A percentile compares a stretch with the other conserved stretches of the same genome.
phyloP scores from a whole-genome alignment of 2,797 vertebrate species.

The Clarias laeviceps region DNA sequence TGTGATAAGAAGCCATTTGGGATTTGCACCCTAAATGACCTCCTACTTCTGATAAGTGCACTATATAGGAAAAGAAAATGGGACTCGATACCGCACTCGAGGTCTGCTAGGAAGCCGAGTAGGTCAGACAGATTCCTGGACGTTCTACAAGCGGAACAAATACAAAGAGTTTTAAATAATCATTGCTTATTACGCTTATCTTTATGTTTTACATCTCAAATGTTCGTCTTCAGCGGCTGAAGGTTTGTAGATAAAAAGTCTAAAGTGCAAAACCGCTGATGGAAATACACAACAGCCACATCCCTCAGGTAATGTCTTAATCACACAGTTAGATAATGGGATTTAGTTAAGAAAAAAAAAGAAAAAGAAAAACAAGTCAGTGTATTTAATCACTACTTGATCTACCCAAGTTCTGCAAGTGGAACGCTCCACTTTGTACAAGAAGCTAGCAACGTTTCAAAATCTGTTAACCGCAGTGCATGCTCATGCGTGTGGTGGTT shows the following conservation, averaged over 20 bases:
- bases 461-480: not conserved
- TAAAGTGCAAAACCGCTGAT: slow-evolving; percentile 35
- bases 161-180: not conserved
- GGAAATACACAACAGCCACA: slow-evolving; percentile 3
- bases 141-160: slow-evolving; percentile 3
- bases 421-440: slow-evolving; percentile 6
- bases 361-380: not conserved
- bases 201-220: not conserved
- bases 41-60: not conserved
- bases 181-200: slow-evolving; percentile 21
- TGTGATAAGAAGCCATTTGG: not conserved
- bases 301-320: not conserved
- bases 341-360: not conserved
- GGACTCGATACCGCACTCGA: slow-evolving; percentile 1
- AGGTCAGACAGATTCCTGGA: not conserved
- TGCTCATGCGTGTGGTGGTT: slow-evolving; percentile 11
- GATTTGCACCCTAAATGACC: not conserved
- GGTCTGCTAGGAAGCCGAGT: slow-evolving; percentile 5
- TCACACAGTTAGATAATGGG: not conserved
- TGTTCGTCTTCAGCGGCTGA: slow-evolving; percentile 14
- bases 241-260: not conserved
- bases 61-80: not conserved
- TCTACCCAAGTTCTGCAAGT: slow-evolving; percentile 11
- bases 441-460: not conserved
- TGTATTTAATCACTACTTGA: not conserved